A percentile compares a stretch with the other conserved stretches of the same genome.
phyloP scores from a whole-genome alignment of 2,888 invertebrate genomes.

The Hedychridium roseum region DNA sequence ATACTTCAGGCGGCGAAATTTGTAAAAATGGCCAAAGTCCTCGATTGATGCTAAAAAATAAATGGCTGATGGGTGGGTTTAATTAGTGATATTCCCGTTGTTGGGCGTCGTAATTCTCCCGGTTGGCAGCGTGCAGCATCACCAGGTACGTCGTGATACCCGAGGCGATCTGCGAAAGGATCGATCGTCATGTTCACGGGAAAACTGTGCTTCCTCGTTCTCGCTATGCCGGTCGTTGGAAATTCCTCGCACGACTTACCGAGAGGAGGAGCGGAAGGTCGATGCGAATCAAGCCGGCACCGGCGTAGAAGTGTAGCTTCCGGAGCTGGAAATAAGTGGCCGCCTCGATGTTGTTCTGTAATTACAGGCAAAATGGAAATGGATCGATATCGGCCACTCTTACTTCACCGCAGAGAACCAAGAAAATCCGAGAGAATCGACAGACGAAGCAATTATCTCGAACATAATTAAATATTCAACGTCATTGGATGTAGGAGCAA shows the following conservation, averaged over 20 bases:
- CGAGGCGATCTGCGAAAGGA: conserved; percentile 38
- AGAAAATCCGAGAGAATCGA: no score
- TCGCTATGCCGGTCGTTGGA: background rate
- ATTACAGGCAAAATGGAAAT: conserved; percentile 9
- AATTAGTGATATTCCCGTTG: no score
- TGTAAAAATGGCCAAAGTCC: no score
- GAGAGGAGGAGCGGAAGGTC: conserved; percentile 42
- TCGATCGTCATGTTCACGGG: background rate
- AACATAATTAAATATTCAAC: no score
- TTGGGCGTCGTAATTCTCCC: no score
- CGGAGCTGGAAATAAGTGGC: conserved; percentile 40
- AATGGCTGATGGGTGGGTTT: no score
- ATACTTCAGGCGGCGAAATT: no score
- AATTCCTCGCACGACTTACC: conserved; percentile 27
- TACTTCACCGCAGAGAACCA: no score
- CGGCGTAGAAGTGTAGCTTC: conserved; percentile 34
- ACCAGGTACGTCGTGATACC: conserved; percentile 46
- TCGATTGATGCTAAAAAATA: no score
- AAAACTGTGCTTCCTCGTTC: background rate
- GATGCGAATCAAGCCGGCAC: conserved; percentile 36
- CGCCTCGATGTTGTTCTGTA: conserved; percentile 42
- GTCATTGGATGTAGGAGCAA: no score
- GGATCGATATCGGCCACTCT: no score
- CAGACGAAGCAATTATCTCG: no score
- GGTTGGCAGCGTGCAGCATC: conserved; percentile 31